Base-by-base conservation (phyloP, 1,140 invertebrate genomes). In the Drosophila kurseongensis region DNA sequence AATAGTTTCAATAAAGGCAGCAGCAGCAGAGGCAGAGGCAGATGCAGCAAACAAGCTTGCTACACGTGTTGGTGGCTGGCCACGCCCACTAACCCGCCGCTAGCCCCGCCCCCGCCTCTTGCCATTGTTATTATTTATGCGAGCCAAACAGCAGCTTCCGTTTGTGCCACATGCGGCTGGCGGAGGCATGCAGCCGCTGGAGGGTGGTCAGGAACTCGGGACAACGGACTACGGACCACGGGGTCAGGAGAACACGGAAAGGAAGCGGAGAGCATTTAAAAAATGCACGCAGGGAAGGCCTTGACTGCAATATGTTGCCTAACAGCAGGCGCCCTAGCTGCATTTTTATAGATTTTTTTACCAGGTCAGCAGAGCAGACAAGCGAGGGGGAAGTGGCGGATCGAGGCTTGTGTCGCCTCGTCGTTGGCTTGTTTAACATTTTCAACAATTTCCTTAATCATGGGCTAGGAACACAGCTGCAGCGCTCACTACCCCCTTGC, bases 301-400 rank as follows among this genome's bases (percentile, higher is more conserved):
- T 88, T 88, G 83, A 88, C 83, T 88, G 83, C 84, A 88, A 89
- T 89, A 88, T 89, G 83, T 89, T 88, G 83, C 84, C 83, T 78
- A 89, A 83, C 84, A 83, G 83, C 71, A 44, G 81, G 81, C 68
- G 50, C 61, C 29, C 61, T 40, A 55, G 61, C 63, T 76, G 66
- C 75, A 75, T 80, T 88, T 86, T 86, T 86, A 86, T 86, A 73
- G 79, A 88, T 86, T 88, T 86, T 76, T 76, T 78, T 83, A 89
- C 66, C 83, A 86, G 83, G 83, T 86, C 83, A 86, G 56, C 83
- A 32, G 61, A 51, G 29, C 48, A 51, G 48, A 65, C 59, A 57
- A 55, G 42, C 42, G 14, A 36, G n/a, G 51, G 32, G 32, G 4
- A 2, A 7, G 29, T 32, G 35, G 12, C 7, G 14, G 18, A 8